These are phyloP conservation scores for Ganaspis brasiliensis DNA, from an alignment of 2,888 invertebrate genomes.

Conservation along the genomic window DNA sequence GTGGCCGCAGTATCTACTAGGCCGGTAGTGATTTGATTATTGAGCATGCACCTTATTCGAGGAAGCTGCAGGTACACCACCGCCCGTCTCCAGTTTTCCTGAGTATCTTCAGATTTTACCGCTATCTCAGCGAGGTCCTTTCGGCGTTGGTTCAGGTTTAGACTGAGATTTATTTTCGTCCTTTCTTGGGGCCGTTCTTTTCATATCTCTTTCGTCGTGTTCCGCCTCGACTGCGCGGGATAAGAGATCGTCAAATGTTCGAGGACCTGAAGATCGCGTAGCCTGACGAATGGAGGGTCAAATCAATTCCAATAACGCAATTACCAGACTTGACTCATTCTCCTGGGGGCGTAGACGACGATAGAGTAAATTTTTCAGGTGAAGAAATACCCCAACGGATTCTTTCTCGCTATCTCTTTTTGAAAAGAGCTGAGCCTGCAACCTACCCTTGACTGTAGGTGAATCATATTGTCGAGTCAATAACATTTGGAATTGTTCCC, in stretches of 20 bases:
- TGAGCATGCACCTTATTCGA: too few species aligned
- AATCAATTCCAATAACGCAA: not conserved
- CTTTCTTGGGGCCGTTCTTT: not conserved
- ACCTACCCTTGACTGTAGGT: constrained; percentile 22
- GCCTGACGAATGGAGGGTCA: not conserved
- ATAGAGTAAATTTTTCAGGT: constrained; percentile 43
- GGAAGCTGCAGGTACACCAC: too few species aligned
- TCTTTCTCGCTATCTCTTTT: constrained; percentile 33
- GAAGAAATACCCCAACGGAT: constrained; percentile 36
- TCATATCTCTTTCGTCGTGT: not conserved
- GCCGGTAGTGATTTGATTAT: too few species aligned
- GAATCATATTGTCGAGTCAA: constrained; percentile 13
- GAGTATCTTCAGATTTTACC: not conserved
- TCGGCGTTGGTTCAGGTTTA: not conserved
- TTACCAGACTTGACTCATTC: not conserved
- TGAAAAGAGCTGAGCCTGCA: constrained; percentile 32
- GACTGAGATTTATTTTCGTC: not conserved
- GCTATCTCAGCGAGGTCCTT: not conserved
- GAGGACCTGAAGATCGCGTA: not conserved
- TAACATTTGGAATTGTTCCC: constrained; percentile 38
- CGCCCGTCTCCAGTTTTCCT: not conserved
- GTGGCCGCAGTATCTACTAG: too few species aligned
- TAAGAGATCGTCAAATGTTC: not conserved
- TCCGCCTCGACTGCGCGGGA: not conserved
- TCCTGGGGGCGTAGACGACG: constrained; percentile 41